Conservation (phyloP, 2,888 invertebrate species). For the Orchestes rusci region DNA sequence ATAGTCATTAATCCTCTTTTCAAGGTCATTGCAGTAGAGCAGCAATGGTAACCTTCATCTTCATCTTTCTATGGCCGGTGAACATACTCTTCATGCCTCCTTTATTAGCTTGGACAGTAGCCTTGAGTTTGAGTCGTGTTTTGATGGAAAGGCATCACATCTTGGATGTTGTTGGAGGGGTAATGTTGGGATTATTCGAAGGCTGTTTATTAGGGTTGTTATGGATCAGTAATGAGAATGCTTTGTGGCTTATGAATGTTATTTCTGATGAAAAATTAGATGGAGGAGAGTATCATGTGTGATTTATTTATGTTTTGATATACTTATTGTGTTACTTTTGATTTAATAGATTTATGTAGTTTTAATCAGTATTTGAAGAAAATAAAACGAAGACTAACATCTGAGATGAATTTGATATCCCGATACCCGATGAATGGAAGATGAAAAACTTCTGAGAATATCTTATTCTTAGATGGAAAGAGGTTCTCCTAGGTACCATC, state of each 20-base stretch:
- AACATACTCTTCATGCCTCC: constrained; percentile 54
- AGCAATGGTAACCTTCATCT: constrained; percentile 66
- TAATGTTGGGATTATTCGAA: constrained; percentile 64
- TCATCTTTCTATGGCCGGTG: constrained; percentile 58
- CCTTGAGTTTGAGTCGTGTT: constrained; percentile 72
- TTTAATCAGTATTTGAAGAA: too few species aligned
- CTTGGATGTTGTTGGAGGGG: constrained; percentile 74
- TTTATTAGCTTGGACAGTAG: constrained; percentile 64
- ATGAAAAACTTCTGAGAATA: too few species aligned
- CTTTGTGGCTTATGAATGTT: constrained; percentile 52
- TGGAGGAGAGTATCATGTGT: constrained; percentile 65
- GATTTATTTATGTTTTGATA: too few species aligned
- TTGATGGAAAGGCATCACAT: constrained; percentile 81
- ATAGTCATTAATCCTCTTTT: neutral
- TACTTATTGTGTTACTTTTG: too few species aligned
- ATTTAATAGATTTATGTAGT: too few species aligned
- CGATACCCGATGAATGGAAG: too few species aligned
- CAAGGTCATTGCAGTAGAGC: constrained; percentile 82
- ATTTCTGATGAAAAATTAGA: constrained; percentile 62
- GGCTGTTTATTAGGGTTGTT: constrained; percentile 56
- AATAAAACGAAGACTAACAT: too few species aligned
- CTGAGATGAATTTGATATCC: too few species aligned
- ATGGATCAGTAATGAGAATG: constrained; percentile 62
- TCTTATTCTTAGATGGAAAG: too few species aligned
- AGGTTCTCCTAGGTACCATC: too few species aligned